Percentiles rank a stretch among this genome's conserved stretches.
phyloP scores from a whole-genome alignment of 2,113 vertebrate genomes.

The rabbit (Oryctolagus cuniculus) region DNA sequence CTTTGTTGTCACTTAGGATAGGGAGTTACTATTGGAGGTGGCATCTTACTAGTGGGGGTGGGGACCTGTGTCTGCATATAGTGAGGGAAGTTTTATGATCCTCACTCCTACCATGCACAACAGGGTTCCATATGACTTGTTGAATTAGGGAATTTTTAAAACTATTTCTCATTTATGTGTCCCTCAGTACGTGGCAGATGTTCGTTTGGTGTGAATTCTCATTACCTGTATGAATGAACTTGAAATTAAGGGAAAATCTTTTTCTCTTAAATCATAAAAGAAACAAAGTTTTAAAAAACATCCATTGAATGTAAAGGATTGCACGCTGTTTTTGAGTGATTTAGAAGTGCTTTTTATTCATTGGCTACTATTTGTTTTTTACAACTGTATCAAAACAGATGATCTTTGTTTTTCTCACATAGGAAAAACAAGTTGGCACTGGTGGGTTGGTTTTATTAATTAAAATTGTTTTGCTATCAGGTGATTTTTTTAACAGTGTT shows the following conservation, averaged over 20 bases:
- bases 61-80: background rate
- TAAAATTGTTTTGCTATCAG: slow-evolving; percentile 56
- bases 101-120: background rate
- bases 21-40: background rate
- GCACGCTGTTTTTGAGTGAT: slow-evolving; percentile 26
- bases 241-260: slow-evolving; percentile 28
- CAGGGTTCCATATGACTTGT: slow-evolving; percentile 43
- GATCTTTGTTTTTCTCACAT: slow-evolving; percentile 1
- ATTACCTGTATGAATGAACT: slow-evolving; percentile 53
- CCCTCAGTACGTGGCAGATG: background rate
- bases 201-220: slow-evolving; percentile 59
- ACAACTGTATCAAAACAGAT: background rate
- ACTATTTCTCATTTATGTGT: slow-evolving; percentile 16
- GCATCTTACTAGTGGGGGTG: background rate
- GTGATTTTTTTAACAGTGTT: slow-evolving; percentile 67
- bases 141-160: background rate
- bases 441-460: slow-evolving; percentile 29
- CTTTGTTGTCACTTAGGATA: slow-evolving; percentile 18
- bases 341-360: slow-evolving; percentile 53
- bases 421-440: slow-evolving; percentile 54
- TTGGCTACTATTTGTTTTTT: slow-evolving; percentile 58
- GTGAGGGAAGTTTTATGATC: background rate
- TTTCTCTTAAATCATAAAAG: background rate
- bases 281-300: background rate
- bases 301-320: slow-evolving; percentile 48